Conservation (phyloP, 2,113 vertebrate genomes). For the Oreotrochilus melanogaster region DNA sequence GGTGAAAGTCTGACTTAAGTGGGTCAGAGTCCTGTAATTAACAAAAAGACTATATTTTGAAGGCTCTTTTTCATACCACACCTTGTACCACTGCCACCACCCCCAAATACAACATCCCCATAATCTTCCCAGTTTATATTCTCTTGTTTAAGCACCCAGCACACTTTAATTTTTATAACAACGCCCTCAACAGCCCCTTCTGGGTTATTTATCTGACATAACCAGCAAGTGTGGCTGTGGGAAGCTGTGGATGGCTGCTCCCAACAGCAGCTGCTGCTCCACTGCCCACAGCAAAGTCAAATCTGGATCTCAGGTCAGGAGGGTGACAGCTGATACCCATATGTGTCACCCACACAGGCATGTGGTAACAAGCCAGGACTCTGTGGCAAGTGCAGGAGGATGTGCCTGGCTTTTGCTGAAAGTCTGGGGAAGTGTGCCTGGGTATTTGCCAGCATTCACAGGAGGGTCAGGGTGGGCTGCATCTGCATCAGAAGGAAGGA, state of each 20-base stretch:
- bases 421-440: too few relatives aligned
- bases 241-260: background rate
- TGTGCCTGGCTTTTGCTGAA: background rate
- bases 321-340: background rate
- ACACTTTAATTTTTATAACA: background rate
- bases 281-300: background rate
- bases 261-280: background rate
- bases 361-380: background rate
- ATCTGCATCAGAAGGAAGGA: background rate
- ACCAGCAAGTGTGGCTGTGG: background rate
- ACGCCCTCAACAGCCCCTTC: background rate
- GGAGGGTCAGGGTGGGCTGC: background rate
- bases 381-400: background rate
- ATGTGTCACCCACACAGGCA: background rate
- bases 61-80: background rate
- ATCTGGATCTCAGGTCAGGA: fast-evolving
- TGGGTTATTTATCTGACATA: background rate
- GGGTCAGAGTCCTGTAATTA: background rate
- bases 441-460: fast-evolving
- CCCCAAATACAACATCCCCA: background rate
- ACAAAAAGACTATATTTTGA: background rate
- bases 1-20: background rate
- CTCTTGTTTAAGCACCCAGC: background rate
- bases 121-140: background rate
- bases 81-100: background rate